Evolutionary conservation across 2,888 invertebrate species (phyloP).

Genomic region (Orchesella flavescens): DNA sequence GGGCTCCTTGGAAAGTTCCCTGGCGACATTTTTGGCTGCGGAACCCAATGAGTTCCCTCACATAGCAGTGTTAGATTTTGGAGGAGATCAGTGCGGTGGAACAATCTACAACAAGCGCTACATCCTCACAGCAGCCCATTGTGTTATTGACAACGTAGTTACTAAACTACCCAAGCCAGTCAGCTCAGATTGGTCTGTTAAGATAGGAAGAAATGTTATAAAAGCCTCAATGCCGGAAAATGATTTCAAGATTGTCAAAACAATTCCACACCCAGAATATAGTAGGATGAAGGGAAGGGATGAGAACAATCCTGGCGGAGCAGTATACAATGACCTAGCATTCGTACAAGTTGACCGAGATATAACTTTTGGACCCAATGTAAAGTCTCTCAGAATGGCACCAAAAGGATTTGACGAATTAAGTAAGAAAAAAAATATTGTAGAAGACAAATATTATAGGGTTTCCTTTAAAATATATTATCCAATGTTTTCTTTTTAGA

Average conservation of each 20-base stretch:
- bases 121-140: slow-evolving; percentile 25
- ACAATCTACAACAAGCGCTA: slow-evolving; percentile 27
- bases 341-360: slow-evolving; percentile 27
- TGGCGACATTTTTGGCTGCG: not conserved
- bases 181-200: slow-evolving; percentile 11
- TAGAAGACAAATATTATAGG: not conserved
- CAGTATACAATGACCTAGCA: slow-evolving; percentile 26
- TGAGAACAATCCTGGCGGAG: no score
- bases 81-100: slow-evolving; percentile 4
- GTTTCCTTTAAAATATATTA: not conserved
- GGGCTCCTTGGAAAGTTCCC: no score
- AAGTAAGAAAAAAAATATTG: no score
- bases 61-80: not conserved
- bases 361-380: slow-evolving; percentile 17
- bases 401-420: slow-evolving; percentile 20
- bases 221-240: not conserved
- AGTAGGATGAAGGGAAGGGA: not conserved
- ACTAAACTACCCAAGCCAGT: not conserved
- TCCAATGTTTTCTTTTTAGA: slow-evolving; percentile 37
- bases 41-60: slow-evolving; percentile 32
- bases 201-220: not conserved
- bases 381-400: slow-evolving; percentile 35
- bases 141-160: not conserved
- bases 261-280: slow-evolving; percentile 4
- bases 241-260: no score